Base-by-base conservation (phyloP, 1,140 invertebrate genomes). In the Ephestia elutella region DNA sequence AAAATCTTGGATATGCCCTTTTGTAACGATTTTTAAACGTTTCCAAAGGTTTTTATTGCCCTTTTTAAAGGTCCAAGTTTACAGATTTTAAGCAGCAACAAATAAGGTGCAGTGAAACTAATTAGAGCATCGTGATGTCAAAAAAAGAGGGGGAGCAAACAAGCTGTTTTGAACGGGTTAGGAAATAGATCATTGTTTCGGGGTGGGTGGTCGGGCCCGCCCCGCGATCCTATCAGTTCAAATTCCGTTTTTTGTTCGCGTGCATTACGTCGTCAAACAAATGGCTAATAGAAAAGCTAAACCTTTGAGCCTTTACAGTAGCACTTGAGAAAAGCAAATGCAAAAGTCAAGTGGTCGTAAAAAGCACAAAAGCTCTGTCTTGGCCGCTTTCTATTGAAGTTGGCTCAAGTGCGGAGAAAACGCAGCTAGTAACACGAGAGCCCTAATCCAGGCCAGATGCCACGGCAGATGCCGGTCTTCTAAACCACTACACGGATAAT, bases 401-500 rank as follows among this genome's bases (percentile, higher is more conserved):
- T 70, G 68, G 70, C 53, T 66, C 63, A 63, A 66, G 68, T 51
- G 65, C 70, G 60, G 72, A 70, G 70, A 64, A 66, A 73, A 55
- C n/a, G 54, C 54, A 56, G 69, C 71, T 73, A 78, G 78, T 77
- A 82, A 82, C 70, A 70, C 64, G 66, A 82, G 15, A 15, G 38
- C 38, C 13, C 79, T 80, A 81, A 81, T 82, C 71, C 70, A 71
- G 73, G 70, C 69, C 82, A 84, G 69, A 78, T 87, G 82, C 65
- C 65, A 13, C 55, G 59, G 56, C 71, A 71, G 59, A 21, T 53
- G 65, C 62, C 79, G 85, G 85, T 78, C 80, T 87, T 87, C 83
- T 86, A 80, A 87, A 57, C 71, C 85, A 87, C 68, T 87, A 80
- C 82, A 84, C 85, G 74, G 79, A 80, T 83, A 53, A 53, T 77